Conservation (phyloP, 2,113 vertebrate genomes). For the Glareola pratincola region DNA sequence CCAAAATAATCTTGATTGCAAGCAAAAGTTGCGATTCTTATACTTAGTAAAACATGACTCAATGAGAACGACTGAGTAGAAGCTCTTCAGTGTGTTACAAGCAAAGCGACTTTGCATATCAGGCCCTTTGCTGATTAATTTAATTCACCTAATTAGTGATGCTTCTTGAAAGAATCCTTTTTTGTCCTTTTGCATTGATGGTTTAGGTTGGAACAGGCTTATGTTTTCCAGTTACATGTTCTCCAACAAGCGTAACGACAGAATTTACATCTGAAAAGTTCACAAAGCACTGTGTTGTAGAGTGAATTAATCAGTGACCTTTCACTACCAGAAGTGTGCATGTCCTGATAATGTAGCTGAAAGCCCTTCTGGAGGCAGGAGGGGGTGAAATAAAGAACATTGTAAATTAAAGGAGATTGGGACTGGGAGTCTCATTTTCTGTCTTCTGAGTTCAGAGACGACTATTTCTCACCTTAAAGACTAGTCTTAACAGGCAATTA, state of each 20-base stretch:
- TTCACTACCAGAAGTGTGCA: constrained; percentile 40
- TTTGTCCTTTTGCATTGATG: constrained; percentile 23
- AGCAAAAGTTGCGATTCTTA: not conserved
- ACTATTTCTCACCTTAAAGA: constrained; percentile 34
- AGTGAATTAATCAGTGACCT: constrained; percentile 67
- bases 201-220: constrained; percentile 45
- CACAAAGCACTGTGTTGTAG: constrained; percentile 27
- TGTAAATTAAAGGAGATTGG: constrained; percentile 45
- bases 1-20: not conserved
- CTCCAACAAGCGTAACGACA: constrained; percentile 51
- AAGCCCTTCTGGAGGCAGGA: not conserved
- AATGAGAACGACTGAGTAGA: not conserved
- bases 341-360: constrained; percentile 33
- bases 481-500: constrained; percentile 6
- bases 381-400: not conserved
- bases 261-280: constrained; percentile 70
- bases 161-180: constrained; percentile 45
- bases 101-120: not conserved
- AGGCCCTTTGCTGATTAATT: constrained; percentile 39
- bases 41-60: not conserved
- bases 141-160: constrained; percentile 53
- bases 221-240: constrained; percentile 64
- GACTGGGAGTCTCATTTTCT: constrained; percentile 8
- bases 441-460: constrained; percentile 11
- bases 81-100: not conserved